phyloP scores from a whole-genome alignment of 2,797 vertebrate genomes.

The Gadopsis bispinosus region DNA sequence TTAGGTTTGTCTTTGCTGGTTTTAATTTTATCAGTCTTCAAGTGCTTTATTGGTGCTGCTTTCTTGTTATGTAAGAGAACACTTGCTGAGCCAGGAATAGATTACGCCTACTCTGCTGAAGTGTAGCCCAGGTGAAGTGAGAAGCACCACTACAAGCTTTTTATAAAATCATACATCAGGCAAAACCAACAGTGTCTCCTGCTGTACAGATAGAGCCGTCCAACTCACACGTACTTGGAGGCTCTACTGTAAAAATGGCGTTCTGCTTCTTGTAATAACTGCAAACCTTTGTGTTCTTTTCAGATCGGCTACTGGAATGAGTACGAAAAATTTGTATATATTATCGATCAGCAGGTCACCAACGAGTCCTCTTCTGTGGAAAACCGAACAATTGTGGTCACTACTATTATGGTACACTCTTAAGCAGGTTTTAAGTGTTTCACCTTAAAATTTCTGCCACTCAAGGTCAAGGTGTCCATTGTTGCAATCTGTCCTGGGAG shows the following conservation, averaged over 20 bases:
- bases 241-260: constrained; percentile 45
- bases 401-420: constrained; percentile 99
- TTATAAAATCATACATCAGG: constrained; percentile 59
- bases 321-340: constrained; percentile 96
- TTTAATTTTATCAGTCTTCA: constrained; percentile 57
- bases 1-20: constrained; percentile 58
- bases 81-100: constrained; percentile 75
- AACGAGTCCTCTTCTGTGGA: constrained; percentile 96
- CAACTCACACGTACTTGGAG: constrained; percentile 48
- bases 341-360: constrained; percentile 92
- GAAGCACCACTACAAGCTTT: constrained; percentile 65
- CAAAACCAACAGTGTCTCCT: constrained; percentile 34
- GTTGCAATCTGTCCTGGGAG: constrained; percentile 87
- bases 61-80: constrained; percentile 77
- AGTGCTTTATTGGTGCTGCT: constrained; percentile 55
- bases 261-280: constrained; percentile 67
- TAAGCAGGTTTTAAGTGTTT: constrained; percentile 85
- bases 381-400: constrained; percentile 99
- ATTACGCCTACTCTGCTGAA: constrained; percentile 77
- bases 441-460: constrained; percentile 86
- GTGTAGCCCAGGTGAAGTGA: constrained; percentile 73
- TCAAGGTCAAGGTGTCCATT: constrained; percentile 87
- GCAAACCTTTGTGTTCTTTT: constrained; percentile 80
- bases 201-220: constrained; percentile 44
- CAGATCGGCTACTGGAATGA: constrained; percentile 99